Conservation (phyloP, 2,888 invertebrate genomes). For the Torymus auratus region DNA sequence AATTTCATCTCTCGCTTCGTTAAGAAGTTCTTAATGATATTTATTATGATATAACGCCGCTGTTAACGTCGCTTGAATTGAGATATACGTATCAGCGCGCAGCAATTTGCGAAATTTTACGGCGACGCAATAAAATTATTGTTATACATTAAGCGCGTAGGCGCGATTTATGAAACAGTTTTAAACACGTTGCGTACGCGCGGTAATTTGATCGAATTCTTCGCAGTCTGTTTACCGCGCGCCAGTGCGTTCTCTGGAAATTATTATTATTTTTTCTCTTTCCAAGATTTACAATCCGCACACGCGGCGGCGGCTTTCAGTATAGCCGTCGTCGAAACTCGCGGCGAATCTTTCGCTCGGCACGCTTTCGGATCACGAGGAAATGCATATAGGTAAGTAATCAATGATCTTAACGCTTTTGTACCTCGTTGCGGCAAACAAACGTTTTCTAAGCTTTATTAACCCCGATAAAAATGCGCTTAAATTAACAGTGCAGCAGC, state of each 20-base stretch:
- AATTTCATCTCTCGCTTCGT: constrained; percentile 6
- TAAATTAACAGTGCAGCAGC: too few relatives aligned
- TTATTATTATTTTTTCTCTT: constrained; percentile 13
- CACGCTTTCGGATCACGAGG: constrained; percentile 49
- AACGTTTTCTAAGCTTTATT: constrained; percentile 13
- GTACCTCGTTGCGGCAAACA: constrained; percentile 6
- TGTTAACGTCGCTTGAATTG: too few relatives aligned
- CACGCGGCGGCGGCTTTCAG: constrained; percentile 21
- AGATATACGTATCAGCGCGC: too few relatives aligned
- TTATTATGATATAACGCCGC: neutral
- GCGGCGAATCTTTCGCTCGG: neutral
- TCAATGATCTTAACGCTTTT: constrained; percentile 31
- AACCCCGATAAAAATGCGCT: neutral
- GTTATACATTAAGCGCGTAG: too few relatives aligned
- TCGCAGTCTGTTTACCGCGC: neutral
- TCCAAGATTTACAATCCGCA: neutral
- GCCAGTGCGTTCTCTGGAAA: neutral
- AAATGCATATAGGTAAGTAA: constrained; percentile 42
- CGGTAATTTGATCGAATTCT: too few relatives aligned
- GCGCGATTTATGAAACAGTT: too few relatives aligned
- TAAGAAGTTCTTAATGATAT: constrained; percentile 20
- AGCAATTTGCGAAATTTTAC: too few relatives aligned
- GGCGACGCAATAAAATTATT: too few relatives aligned
- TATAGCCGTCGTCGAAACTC: neutral
- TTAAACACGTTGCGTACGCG: too few relatives aligned